Percentiles rank a stretch among this genome's conserved stretches.
phyloP scores from a whole-genome alignment of 2,113 vertebrate genomes.

The Sorex fumeus region DNA sequence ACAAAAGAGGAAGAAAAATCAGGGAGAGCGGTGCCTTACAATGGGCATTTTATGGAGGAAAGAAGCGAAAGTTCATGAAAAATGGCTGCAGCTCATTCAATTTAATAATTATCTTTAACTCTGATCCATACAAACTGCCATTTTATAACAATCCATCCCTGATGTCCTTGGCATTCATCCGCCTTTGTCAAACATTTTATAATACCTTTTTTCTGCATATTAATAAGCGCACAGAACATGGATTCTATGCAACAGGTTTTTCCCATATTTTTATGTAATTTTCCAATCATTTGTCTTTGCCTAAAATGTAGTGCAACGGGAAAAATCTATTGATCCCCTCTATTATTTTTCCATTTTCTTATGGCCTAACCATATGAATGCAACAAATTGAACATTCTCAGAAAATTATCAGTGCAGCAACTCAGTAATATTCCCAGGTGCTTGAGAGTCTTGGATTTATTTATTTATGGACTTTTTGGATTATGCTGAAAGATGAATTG shows the following conservation, averaged over 20 bases:
- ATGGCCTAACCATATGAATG: neutral
- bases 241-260: constrained; percentile 50
- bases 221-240: neutral
- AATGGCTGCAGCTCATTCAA: constrained; percentile 16
- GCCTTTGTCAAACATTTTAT: constrained; percentile 37
- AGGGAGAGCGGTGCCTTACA: neutral
- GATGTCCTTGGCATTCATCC: constrained; percentile 19
- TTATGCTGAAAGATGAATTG: constrained; percentile 62
- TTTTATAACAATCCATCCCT: neutral
- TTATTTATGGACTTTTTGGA: constrained; percentile 69
- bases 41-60: neutral
- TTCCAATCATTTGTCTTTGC: neutral
- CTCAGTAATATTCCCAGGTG: neutral
- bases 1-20: neutral
- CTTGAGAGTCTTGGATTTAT: constrained; percentile 26
- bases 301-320: neutral
- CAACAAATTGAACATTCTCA: neutral
- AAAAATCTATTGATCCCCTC: neutral
- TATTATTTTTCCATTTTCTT: constrained; percentile 10
- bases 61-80: constrained; percentile 47
- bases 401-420: neutral
- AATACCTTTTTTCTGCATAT: neutral
- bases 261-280: constrained; percentile 23
- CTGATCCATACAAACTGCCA: neutral
- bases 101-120: constrained; percentile 32